Base-by-base conservation (phyloP, 2,888 invertebrate species). In the Chironomus tentans region DNA sequence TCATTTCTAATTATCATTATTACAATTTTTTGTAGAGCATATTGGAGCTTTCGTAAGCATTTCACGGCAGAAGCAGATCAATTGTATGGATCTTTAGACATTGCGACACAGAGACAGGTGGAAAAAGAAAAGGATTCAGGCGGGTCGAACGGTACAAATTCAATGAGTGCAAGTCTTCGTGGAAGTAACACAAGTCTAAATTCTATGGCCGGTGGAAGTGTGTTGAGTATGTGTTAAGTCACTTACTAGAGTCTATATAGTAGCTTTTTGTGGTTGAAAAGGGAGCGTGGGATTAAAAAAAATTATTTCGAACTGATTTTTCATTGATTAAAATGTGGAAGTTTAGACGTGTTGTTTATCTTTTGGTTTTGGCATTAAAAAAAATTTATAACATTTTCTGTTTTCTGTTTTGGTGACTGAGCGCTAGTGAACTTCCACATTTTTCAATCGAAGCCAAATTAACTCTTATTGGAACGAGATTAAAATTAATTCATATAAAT, bases 61-160 rank as follows among this genome's bases (percentile, higher is more conserved):
- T 98, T 97, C 85, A 94, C 95, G 0, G 93, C 92, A 2, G 91
- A 94, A 79, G 97, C 97, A 0, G 97, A 97, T 78, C 86, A 88
- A 28, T 85, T 98, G 78, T 88, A 97, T 80, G 88, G 90, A 76
- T 89, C 91, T 0, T 86, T 99, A 71, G 98, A 98, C 81, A 87
- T 91, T 1, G 89, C 87, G 0, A 87, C 87, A 0, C 89, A 89
- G 83, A 87, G 87, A 68, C 88, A 88, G 77, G 81, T 89, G 12
- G 88, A 88, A 77, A 79, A 86, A 0, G 89, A 89, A 79, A 80
- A 82, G 5, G 82, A 84, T 78, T 62, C 73, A 50, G 81, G 38
- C 2, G 38, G 83, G 77, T 77, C 79, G 77, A 79, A 79, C 78
- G 80, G 80, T 78, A 78, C 80, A 78, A 79, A 79, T 78, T 80